These are phyloP conservation scores for Galerucella pusilla DNA, from an alignment of 2,888 invertebrate species.

Conservation along the genomic window DNA sequence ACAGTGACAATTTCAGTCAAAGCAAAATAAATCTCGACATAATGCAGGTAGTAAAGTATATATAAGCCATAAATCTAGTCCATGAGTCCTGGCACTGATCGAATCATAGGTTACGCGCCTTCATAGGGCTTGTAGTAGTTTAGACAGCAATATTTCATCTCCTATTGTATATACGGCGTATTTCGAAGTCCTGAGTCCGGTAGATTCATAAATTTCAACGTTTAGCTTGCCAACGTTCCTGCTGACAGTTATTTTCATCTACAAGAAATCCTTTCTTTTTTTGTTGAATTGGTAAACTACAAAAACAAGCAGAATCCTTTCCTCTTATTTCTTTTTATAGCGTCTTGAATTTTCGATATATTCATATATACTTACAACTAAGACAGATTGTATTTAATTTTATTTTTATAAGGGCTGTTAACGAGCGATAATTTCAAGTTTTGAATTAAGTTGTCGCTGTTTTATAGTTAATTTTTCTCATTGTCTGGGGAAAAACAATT, in stretches of 20 bases:
- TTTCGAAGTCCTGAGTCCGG: slow-evolving; percentile 38
- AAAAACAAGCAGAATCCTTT: too few species aligned
- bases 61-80: slow-evolving; percentile 38
- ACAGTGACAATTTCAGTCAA: slow-evolving; percentile 29
- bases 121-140: slow-evolving; percentile 43
- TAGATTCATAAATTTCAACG: slow-evolving; percentile 42
- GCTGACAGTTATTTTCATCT: slow-evolving; percentile 40
- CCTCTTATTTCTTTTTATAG: too few species aligned
- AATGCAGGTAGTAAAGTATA: slow-evolving; percentile 46
- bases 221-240: slow-evolving; percentile 32
- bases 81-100: slow-evolving; percentile 41
- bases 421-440: not conserved
- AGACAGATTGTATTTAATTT: too few species aligned
- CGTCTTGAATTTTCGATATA: too few species aligned
- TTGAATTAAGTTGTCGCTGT: not conserved
- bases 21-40: slow-evolving; percentile 40
- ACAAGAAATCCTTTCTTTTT: not conserved
- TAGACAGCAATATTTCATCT: slow-evolving; percentile 40
- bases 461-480: not conserved
- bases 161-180: slow-evolving; percentile 37
- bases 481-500: not conserved
- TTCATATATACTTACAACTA: too few species aligned
- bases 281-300: too few species aligned
- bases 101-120: slow-evolving; percentile 45
- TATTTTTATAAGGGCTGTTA: too few species aligned